Percentiles rank a stretch among this genome's conserved stretches.
These are phyloP conservation scores for Lithophane semibrunnea DNA, from an alignment of 2,888 invertebrate species.

Conservation along the genomic window DNA sequence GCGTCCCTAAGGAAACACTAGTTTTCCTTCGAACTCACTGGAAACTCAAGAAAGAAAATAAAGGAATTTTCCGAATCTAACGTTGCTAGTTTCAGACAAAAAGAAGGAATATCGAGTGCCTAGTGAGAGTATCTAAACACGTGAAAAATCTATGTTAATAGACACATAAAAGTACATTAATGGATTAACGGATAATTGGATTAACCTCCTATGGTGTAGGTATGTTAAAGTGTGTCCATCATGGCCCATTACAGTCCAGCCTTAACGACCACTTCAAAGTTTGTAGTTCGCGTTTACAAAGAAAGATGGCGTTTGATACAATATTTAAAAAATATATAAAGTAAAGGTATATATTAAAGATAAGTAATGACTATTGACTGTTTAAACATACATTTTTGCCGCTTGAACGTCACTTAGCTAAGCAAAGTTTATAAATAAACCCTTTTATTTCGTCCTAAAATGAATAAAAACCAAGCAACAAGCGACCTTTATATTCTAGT, in stretches of 20 bases:
- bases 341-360: no score
- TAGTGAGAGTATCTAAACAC: neutral
- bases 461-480: neutral
- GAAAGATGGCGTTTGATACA: slow-evolving; percentile 34
- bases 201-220: neutral
- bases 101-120: neutral
- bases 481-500: neutral
- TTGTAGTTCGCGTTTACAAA: slow-evolving; percentile 1
- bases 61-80: neutral
- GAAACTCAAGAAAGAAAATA: slow-evolving; percentile 10
- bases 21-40: neutral
- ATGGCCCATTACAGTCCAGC: slow-evolving; percentile 5
- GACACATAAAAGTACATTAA: slow-evolving; percentile 19
- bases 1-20: neutral
- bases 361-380: no score
- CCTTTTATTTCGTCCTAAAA: neutral
- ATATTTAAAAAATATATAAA: neutral
- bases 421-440: no score
- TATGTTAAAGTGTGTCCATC: neutral
- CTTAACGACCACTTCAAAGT: slow-evolving; percentile 6
- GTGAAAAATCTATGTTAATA: neutral
- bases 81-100: neutral
- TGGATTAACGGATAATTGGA: slow-evolving; percentile 24
- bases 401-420: no score
- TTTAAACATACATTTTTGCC: no score